Evolutionary conservation across 2,113 vertebrate species (phyloP).

Genomic region (Cyanoliseus patagonus): DNA sequence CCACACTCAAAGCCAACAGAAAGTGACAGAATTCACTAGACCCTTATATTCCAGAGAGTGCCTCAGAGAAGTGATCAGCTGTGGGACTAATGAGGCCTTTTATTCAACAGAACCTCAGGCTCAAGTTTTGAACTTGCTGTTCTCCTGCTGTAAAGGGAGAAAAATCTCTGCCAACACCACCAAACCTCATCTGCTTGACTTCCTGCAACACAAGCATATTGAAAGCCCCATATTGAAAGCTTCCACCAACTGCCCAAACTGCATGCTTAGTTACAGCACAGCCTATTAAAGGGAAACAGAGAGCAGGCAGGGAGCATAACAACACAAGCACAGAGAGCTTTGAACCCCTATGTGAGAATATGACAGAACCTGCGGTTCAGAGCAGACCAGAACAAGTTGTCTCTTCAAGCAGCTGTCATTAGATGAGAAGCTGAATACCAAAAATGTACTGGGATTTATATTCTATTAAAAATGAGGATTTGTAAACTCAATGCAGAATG

Average conservation of each 20-base stretch:
- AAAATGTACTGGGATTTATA: not conserved
- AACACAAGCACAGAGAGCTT: not conserved
- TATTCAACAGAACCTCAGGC: not conserved
- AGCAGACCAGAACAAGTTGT: not conserved
- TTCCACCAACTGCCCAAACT: not conserved
- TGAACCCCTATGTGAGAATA: not conserved
- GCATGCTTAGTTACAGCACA: fast-evolving
- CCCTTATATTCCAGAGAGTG: not conserved
- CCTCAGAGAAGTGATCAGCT: not conserved
- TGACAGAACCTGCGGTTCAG: not conserved
- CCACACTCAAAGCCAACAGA: not conserved
- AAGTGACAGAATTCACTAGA: not conserved
- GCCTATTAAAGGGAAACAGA: not conserved
- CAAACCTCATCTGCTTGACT: not conserved
- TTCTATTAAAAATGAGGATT: not conserved
- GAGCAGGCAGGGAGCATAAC: not conserved
- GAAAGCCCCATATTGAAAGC: not conserved
- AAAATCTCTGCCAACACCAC: not conserved
- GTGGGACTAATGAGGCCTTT: not conserved
- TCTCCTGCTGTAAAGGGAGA: not conserved
- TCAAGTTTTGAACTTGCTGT: not conserved
- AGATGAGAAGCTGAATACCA: not conserved
- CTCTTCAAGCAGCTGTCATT: not conserved
- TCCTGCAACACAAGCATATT: not conserved
- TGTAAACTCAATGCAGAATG: not conserved